Percentiles rank a stretch among this genome's conserved stretches.
These are phyloP conservation scores for Eulemur coronatus DNA, from an alignment of 2,797 vertebrate species.

Conservation along the genomic window DNA sequence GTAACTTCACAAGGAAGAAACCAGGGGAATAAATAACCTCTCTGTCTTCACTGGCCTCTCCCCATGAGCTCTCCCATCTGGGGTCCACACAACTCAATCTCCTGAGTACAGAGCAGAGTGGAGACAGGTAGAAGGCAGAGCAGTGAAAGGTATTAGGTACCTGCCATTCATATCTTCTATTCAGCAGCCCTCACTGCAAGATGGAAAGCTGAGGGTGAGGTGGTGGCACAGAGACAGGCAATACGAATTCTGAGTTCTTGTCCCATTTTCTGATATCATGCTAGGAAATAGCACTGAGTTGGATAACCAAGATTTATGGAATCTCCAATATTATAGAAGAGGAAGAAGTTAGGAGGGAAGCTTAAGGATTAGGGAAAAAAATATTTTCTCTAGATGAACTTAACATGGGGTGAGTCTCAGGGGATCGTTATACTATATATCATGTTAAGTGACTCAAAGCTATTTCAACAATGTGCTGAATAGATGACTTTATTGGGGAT, in stretches of 20 bases:
- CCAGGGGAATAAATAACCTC: neutral
- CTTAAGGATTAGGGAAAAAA: neutral
- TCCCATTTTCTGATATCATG: neutral
- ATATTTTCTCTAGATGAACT: neutral
- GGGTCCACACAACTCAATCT: neutral
- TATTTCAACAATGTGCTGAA: conserved; percentile 23
- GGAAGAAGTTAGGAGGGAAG: neutral
- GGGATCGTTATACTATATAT: neutral
- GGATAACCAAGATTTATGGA: neutral
- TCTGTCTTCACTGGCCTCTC: neutral
- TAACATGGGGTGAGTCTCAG: neutral
- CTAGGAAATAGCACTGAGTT: neutral
- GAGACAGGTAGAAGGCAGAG: neutral
- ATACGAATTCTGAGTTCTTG: neutral
- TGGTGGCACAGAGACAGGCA: neutral
- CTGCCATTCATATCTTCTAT: neutral
- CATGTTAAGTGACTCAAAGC: conserved; percentile 36
- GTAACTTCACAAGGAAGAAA: neutral
- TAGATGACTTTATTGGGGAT: conserved; percentile 43
- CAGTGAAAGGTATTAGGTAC: neutral
- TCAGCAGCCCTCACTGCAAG: neutral
- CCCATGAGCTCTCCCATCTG: neutral
- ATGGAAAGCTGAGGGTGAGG: neutral
- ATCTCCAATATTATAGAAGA: neutral
- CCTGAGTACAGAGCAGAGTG: no score